These are phyloP conservation scores for Pinctada fucata DNA, from an alignment of 2,888 invertebrate species.

Conservation along the genomic window DNA sequence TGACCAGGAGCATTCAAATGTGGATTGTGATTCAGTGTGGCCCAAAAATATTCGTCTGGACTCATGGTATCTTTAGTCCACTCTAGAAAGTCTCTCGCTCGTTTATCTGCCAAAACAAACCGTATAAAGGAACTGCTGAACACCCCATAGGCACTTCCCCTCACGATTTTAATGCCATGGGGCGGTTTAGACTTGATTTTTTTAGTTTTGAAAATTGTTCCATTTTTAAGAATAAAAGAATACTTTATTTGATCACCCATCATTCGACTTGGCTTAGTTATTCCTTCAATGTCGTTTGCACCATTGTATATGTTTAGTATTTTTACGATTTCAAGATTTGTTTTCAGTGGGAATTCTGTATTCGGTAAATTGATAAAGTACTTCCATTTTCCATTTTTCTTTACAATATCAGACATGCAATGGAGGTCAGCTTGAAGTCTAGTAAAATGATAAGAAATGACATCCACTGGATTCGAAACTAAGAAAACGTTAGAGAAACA, in stretches of 20 bases:
- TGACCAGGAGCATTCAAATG: slow-evolving; percentile 62
- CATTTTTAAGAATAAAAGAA: slow-evolving; percentile 3
- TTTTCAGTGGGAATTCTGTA: slow-evolving; percentile 66
- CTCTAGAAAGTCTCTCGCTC: slow-evolving; percentile 50
- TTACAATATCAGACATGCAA: slow-evolving; percentile 60
- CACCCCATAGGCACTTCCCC: slow-evolving; percentile 66
- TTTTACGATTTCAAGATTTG: slow-evolving; percentile 67
- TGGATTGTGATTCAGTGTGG: slow-evolving; percentile 65
- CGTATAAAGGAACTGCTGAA: slow-evolving; percentile 63
- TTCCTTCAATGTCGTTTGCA: slow-evolving; percentile 62
- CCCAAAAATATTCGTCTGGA: slow-evolving; percentile 71
- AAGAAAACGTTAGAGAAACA: slow-evolving; percentile 73
- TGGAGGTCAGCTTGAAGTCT: slow-evolving; percentile 64
- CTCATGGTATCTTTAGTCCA: slow-evolving; percentile 65
- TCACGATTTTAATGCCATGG: slow-evolving; percentile 53
- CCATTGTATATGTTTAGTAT: slow-evolving; percentile 64
- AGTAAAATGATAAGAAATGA: slow-evolving; percentile 61
- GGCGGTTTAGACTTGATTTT: slow-evolving; percentile 50
- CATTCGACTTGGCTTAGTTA: slow-evolving; percentile 31
- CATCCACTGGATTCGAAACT: slow-evolving; percentile 58
- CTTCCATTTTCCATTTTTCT: slow-evolving; percentile 51
- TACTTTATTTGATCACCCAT: slow-evolving; percentile 11
- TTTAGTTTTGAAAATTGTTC: slow-evolving; percentile 29
- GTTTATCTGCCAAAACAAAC: slow-evolving; percentile 53
- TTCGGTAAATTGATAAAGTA: slow-evolving; percentile 71